Percentiles rank a stretch among this genome's conserved stretches.
phyloP scores from a whole-genome alignment of 2,888 invertebrate species.

The Cremastinae sp. region DNA sequence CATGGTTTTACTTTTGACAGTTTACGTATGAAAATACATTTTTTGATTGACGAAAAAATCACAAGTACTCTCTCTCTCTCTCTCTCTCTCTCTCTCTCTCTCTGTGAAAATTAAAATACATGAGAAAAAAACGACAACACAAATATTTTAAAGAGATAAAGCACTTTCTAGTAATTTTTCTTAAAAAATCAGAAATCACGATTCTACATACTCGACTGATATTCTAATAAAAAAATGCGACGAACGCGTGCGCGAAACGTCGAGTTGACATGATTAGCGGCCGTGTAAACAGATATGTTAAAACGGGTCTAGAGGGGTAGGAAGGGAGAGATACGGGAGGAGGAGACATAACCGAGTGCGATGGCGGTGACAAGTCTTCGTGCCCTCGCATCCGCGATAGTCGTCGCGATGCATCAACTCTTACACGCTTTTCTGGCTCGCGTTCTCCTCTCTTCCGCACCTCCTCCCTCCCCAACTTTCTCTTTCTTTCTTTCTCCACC shows the following conservation, averaged over 20 bases:
- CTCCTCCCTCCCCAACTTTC: constrained; percentile 12
- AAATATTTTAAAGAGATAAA: too few species aligned
- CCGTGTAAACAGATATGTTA: constrained; percentile 79
- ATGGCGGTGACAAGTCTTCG: constrained; percentile 71
- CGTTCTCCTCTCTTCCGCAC: constrained; percentile 22
- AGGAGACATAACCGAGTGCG: constrained; percentile 53
- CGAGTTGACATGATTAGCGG: constrained; percentile 76
- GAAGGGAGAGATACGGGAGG: constrained; percentile 20
- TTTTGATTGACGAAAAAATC: too few species aligned
- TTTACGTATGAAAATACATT: too few species aligned
- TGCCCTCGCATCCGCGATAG: constrained; percentile 58
- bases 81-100: too few species aligned
- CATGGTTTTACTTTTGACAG: too few species aligned
- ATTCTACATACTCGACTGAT: too few species aligned
- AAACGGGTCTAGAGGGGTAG: constrained; percentile 64
- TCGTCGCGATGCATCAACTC: constrained; percentile 75
- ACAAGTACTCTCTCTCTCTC: too few species aligned
- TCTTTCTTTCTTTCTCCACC: constrained; percentile 16
- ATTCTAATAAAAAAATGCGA: constrained; percentile 4
- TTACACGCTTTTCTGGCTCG: constrained; percentile 73
- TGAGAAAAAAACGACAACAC: too few species aligned
- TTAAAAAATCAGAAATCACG: not conserved
- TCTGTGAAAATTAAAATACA: too few species aligned
- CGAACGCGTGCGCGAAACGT: constrained; percentile 53
- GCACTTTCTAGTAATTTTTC: too few species aligned